Percentiles rank a stretch among this genome's conserved stretches.
Conservation (phyloP, 1,140 invertebrate genomes). For the Scaptomyza montana region DNA sequence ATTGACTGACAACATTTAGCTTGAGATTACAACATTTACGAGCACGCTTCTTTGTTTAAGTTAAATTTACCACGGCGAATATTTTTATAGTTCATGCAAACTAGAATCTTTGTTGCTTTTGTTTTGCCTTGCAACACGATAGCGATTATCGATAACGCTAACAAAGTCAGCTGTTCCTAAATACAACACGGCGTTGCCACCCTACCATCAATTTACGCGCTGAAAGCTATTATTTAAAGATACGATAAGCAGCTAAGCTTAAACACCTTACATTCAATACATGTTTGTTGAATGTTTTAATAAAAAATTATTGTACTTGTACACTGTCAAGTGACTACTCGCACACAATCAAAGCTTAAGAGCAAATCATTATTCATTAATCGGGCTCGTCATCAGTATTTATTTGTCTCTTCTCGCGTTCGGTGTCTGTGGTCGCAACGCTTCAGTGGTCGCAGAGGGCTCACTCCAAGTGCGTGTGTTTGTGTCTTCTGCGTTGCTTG, state of each 20-base stretch:
- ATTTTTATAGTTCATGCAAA: conserved; percentile 36
- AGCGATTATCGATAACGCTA: conserved; percentile 23
- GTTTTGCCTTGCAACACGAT: conserved; percentile 44
- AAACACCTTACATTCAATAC: neutral
- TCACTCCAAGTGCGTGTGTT: neutral
- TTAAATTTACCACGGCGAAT: conserved; percentile 18
- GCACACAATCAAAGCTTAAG: neutral
- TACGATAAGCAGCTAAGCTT: conserved; percentile 13
- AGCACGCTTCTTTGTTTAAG: conserved; percentile 16
- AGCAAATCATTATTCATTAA: conserved; percentile 22
- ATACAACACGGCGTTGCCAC: conserved; percentile 21
- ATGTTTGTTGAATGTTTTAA: neutral
- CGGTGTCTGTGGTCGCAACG: conserved; percentile 34
- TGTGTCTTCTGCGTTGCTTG: conserved; percentile 7
- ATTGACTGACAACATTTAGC: neutral
- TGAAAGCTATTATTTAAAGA: conserved; percentile 20
- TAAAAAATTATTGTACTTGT: neutral
- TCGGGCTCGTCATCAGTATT: conserved; percentile 55
- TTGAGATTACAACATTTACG: neutral
- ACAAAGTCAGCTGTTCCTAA: conserved; percentile 30
- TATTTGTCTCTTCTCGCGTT: conserved; percentile 51
- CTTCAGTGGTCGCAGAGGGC: conserved; percentile 3
- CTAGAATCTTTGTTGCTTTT: conserved; percentile 46
- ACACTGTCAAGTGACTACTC: neutral
- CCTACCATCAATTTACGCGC: conserved; percentile 1